These are phyloP conservation scores for Heteromyza rotundicornis DNA, from an alignment of 2,888 invertebrate genomes.

Conservation along the genomic window DNA sequence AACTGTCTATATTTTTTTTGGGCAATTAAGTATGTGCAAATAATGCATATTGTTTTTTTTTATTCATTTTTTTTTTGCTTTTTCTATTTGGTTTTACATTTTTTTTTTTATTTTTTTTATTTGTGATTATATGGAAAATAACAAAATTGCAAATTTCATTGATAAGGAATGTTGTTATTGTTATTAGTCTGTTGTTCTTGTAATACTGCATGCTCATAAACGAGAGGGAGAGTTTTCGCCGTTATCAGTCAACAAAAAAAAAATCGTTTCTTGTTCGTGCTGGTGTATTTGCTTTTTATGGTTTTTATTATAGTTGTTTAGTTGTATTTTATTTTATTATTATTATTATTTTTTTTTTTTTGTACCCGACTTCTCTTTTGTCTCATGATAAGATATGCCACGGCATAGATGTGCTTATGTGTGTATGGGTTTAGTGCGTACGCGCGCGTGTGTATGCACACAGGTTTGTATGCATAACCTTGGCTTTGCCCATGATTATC, in stretches of 20 bases:
- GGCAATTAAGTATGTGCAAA: too few relatives aligned
- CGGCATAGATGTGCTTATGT: constrained; percentile 9
- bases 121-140: background rate
- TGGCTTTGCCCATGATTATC: constrained; percentile 24
- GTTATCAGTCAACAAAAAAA: constrained; percentile 8
- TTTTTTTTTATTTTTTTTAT: background rate
- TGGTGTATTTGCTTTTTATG: too few relatives aligned
- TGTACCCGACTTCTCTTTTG: background rate
- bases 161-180: background rate
- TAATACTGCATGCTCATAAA: constrained; percentile 6
- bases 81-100: too few relatives aligned
- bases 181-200: background rate
- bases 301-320: constrained; percentile 2
- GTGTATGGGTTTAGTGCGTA: constrained; percentile 26
- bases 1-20: too few relatives aligned
- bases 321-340: background rate
- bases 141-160: background rate
- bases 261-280: too few relatives aligned
- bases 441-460: constrained; percentile 13
- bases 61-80: too few relatives aligned
- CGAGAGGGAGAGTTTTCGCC: constrained; percentile 10
- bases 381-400: constrained; percentile 15
- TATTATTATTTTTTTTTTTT: background rate
- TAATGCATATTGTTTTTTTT: too few relatives aligned
- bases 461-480: constrained; percentile 34